Percentiles rank a stretch among this genome's conserved stretches.
phyloP scores from a whole-genome alignment of 2,113 vertebrate genomes.

The Lutjanus erythropterus region DNA sequence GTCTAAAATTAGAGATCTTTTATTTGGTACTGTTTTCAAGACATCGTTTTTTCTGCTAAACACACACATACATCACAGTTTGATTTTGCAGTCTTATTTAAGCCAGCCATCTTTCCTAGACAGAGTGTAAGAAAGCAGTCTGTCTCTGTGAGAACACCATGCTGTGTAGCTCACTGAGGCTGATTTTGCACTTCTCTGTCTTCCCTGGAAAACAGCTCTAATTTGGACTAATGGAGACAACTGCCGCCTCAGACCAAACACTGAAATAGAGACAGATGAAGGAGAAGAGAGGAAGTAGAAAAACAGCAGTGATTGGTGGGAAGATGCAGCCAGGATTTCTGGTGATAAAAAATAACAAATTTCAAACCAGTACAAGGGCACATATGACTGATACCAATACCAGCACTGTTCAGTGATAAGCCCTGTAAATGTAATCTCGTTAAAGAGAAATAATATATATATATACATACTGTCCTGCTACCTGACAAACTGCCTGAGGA shows the following conservation, averaged over 20 bases:
- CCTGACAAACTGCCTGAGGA: too few relatives aligned
- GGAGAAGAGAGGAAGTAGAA: slow-evolving; percentile 12
- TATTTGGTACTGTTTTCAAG: too few relatives aligned
- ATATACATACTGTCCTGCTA: too few relatives aligned
- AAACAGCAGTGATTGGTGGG: background rate
- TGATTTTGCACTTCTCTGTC: slow-evolving; percentile 30
- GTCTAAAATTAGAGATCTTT: too few relatives aligned
- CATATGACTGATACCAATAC: background rate
- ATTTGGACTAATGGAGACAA: slow-evolving; percentile 73
- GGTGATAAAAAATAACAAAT: background rate
- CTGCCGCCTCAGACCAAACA: background rate
- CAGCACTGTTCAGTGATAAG: too few relatives aligned
- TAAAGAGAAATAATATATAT: too few relatives aligned
- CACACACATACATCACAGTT: background rate
- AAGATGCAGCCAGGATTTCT: background rate
- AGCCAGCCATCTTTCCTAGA: too few relatives aligned
- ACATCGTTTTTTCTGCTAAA: too few relatives aligned
- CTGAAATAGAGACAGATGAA: slow-evolving; percentile 39
- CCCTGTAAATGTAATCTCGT: too few relatives aligned
- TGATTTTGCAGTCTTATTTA: background rate
- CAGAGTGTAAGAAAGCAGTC: slow-evolving; percentile 10
- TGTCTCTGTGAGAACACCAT: slow-evolving; percentile 29
- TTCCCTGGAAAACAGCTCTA: slow-evolving; percentile 50
- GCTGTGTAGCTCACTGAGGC: slow-evolving; percentile 11
- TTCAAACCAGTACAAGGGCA: too few relatives aligned